These are phyloP conservation scores for Stictocephala bisonia DNA, from an alignment of 2,888 invertebrate species.

Conservation along the genomic window DNA sequence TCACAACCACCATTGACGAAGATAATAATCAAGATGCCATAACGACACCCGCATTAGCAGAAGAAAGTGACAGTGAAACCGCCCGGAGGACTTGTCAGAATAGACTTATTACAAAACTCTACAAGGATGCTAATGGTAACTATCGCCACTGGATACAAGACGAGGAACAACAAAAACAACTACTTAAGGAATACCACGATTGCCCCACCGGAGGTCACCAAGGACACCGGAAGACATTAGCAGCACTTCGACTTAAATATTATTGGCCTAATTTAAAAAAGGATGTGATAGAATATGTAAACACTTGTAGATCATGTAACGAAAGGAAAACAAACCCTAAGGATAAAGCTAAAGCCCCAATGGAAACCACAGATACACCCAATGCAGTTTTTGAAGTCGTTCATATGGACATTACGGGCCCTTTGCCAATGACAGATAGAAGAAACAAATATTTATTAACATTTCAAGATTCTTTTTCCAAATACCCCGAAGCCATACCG, in stretches of 20 bases:
- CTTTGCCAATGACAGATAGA: background rate
- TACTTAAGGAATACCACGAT: background rate
- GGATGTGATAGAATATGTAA: background rate
- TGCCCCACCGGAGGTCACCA: slow-evolving; percentile 1
- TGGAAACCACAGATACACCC: background rate
- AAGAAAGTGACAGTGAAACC: too few relatives aligned
- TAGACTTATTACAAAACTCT: background rate
- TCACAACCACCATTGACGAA: too few relatives aligned
- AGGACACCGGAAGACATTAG: background rate
- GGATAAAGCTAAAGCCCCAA: background rate
- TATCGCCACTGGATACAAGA: background rate
- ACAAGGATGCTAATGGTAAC: background rate
- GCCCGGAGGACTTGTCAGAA: background rate
- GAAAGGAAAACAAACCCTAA: background rate
- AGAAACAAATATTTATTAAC: background rate
- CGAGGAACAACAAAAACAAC: background rate
- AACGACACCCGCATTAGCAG: background rate
- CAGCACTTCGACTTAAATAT: background rate
- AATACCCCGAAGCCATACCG: background rate
- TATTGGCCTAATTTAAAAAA: background rate
- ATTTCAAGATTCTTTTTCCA: background rate
- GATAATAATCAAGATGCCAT: background rate
- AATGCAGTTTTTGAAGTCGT: background rate
- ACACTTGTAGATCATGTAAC: background rate
- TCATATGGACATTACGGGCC: slow-evolving; percentile 1